Conservation (phyloP, 2,113 vertebrate genomes). For the Arothron firmamentum region DNA sequence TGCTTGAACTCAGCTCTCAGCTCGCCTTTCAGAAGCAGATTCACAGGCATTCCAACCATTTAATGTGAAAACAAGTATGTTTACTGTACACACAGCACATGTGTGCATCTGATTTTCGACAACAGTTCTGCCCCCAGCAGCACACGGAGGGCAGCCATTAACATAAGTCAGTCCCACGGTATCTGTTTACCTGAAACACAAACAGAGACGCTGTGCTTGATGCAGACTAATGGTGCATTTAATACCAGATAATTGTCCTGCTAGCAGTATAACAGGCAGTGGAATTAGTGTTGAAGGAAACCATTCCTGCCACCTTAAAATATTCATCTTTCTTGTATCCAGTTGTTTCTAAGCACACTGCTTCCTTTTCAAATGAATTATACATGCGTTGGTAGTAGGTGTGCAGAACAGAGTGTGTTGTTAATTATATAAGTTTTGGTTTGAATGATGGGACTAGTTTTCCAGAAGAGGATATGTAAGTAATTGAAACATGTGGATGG, state of each 20-base stretch:
- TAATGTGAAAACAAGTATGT: background rate
- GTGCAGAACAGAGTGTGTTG: background rate
- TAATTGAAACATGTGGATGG: too few species aligned
- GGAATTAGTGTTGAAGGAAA: constrained; percentile 8
- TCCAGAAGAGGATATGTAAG: too few species aligned
- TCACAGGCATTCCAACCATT: background rate
- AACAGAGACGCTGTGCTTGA: too few species aligned
- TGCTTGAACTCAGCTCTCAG: too few species aligned
- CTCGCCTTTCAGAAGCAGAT: background rate
- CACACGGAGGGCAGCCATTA: background rate
- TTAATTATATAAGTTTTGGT: too few species aligned
- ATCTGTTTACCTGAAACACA: too few species aligned
- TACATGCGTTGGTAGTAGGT: background rate
- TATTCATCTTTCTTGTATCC: constrained; percentile 8
- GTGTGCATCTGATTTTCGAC: background rate
- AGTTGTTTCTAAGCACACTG: constrained; percentile 1
- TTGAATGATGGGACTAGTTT: background rate
- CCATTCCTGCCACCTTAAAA: constrained; percentile 13
- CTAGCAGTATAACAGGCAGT: constrained; percentile 9
- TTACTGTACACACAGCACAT: background rate
- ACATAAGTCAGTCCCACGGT: background rate
- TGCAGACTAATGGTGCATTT: background rate
- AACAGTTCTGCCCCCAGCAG: background rate
- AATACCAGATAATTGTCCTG: constrained; percentile 12
- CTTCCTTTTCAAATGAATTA: constrained; percentile 4